Base-by-base conservation (phyloP, 1,140 invertebrate genomes). In the Archegozetes longisetosus region DNA sequence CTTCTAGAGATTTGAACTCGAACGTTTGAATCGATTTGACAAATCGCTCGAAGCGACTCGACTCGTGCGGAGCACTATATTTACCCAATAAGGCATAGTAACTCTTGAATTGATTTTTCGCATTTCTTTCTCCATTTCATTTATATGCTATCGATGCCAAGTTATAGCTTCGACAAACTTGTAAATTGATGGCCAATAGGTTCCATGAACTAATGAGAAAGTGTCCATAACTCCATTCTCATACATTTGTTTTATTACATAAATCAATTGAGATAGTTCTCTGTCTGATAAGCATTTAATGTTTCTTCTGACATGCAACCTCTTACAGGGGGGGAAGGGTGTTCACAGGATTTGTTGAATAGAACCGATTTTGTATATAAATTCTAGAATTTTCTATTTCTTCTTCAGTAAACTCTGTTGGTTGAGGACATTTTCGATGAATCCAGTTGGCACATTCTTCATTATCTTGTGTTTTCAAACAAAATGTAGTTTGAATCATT, bases 1-100 rank as follows among this genome's bases (percentile, higher is more conserved):
- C n/a, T n/a, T n/a, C n/a, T n/a, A n/a, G n/a, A n/a, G n/a, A n/a
- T n/a, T n/a, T n/a, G n/a, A n/a, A n/a, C n/a, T n/a, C n/a, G n/a
- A n/a, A n/a, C n/a, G n/a, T n/a, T n/a, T n/a, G n/a, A n/a, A n/a
- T n/a, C n/a, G n/a, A n/a, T n/a, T n/a, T n/a, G n/a, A n/a, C n/a
- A n/a, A n/a, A n/a, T n/a, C n/a, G n/a, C n/a, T n/a, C n/a, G n/a
- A n/a, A n/a, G n/a, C n/a, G n/a, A n/a, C n/a, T n/a, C n/a, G n/a
- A n/a, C n/a, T n/a, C n/a, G n/a, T n/a, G n/a, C n/a, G n/a, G 23
- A 53, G 9, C 27, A 6, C 9, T 22, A 53, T 3, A 53, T 26
- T 53, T 27, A 53, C 51, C 53, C 53, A 55, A 55, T 55, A 55
- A 17, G 53, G 53, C 14, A 55, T 28, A 40, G 53, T 55, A 14